Conservation (phyloP, 2,797 vertebrate species). For the Alcedo quadribrachys region DNA sequence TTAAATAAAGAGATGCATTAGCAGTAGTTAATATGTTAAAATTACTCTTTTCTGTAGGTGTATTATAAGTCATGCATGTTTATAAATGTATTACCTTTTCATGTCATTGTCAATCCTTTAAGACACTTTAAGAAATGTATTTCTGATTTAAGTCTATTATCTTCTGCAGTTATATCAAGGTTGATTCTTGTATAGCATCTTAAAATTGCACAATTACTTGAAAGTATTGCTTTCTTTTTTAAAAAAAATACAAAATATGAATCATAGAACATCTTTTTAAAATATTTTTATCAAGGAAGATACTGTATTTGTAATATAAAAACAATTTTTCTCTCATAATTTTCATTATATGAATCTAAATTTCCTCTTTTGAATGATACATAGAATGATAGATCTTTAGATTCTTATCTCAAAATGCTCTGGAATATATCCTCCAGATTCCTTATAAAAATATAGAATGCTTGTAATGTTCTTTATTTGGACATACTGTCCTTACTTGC, state of each 20-base stretch:
- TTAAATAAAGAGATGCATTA: conserved; percentile 12
- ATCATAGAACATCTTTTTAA: background rate
- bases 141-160: background rate
- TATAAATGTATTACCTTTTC: conserved; percentile 10
- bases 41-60: background rate
- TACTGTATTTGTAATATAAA: background rate
- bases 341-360: background rate
- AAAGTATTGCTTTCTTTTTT: background rate
- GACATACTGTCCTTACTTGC: background rate
- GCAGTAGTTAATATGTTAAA: conserved; percentile 13
- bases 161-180: background rate
- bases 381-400: background rate
- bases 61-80: background rate
- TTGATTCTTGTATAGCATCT: background rate
- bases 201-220: background rate
- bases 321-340: background rate
- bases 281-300: background rate
- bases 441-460: background rate
- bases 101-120: background rate
- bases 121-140: background rate
- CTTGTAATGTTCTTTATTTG: background rate
- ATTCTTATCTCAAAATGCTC: background rate
- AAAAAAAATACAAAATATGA: background rate
- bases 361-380: background rate
- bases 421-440: background rate